Base-by-base conservation (phyloP, 2,888 invertebrate genomes). In the Aleiodes testaceus region DNA sequence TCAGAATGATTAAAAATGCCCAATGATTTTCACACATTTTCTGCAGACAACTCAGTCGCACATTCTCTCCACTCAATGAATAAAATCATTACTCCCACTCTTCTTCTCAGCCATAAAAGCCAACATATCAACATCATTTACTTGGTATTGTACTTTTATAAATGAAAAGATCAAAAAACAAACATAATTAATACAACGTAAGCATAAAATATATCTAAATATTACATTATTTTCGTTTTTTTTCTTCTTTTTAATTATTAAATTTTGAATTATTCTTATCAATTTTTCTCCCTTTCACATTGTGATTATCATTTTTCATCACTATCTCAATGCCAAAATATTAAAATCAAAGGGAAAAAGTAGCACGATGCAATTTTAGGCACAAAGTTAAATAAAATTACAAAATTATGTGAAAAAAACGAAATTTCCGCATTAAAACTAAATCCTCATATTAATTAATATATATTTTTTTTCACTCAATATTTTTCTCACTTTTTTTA, bases 121-220 rank as follows among this genome's bases (percentile, higher is more conserved):
- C 72, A 74, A 77, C 74, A 73, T 74, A 75, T 77, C 72, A 73
- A 77, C 74, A 70, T 77, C 70, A 68, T 72, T 73, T 75, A 75
- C 42, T 72, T 55, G 61, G 69, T 74, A 75, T 69, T 70, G 69
- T 74, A 72, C 66, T 72, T 70, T 66, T 26, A 63, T 53, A 45
- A 70, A 52, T 42, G 65, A 52, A 68, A 73, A 71, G 61, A 63
- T 36, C 36, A 11, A 36, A 69, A 63, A 30, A 68, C 14, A 45
- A 72, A 74, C 61, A 20, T 72, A 67, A 66, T 74, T 69, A 67
- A 59, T 59, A 59, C 59, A 59, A 59, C 59, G 59, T 63, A 76
- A 73, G 75, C 71, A 63, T 75, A 72, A 73, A 75, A 75, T 72
- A 74, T 68, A 36, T 59, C 59, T 63, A 49, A 72, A 66, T 69